Conservation (phyloP, 2,797 vertebrate genomes). For the Amblyraja radiata region DNA sequence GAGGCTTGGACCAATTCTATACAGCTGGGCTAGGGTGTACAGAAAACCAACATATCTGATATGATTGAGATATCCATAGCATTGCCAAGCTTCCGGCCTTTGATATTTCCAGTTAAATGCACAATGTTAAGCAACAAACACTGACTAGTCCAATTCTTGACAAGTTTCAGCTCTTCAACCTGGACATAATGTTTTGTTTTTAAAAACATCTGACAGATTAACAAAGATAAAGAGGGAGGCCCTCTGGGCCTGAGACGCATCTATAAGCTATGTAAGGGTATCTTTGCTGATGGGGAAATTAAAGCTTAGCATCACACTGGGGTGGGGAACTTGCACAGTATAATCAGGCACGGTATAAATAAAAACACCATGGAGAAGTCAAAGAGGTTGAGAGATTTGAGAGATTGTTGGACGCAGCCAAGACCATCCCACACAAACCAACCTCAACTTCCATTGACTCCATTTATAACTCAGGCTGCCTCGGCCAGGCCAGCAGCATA, state of each 20-base stretch:
- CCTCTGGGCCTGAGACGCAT: not conserved
- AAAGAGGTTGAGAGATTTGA: slow-evolving; percentile 23
- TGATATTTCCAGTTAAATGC: not conserved
- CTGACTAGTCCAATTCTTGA: slow-evolving; percentile 14
- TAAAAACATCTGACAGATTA: slow-evolving; percentile 32
- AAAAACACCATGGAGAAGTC: not conserved
- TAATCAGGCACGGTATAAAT: not conserved
- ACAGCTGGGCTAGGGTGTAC: not conserved
- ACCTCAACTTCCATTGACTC: no score
- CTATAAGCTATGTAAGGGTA: not conserved
- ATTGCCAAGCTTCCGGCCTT: not conserved
- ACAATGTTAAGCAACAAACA: slow-evolving; percentile 5
- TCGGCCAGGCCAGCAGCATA: no score
- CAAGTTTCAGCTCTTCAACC: not conserved
- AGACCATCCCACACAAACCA: no score
- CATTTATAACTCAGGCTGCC: no score
- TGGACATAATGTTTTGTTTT: not conserved
- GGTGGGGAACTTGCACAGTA: not conserved
- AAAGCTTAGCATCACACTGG: not conserved
- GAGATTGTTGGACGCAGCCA: no score
- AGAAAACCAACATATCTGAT: not conserved
- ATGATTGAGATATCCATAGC: slow-evolving; percentile 24
- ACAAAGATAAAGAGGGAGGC: slow-evolving; percentile 22
- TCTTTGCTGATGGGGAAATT: not conserved
- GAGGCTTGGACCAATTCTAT: not conserved